phyloP scores from a whole-genome alignment of 92 coral and sea anemone species.

The Palythoa grandiflora region DNA sequence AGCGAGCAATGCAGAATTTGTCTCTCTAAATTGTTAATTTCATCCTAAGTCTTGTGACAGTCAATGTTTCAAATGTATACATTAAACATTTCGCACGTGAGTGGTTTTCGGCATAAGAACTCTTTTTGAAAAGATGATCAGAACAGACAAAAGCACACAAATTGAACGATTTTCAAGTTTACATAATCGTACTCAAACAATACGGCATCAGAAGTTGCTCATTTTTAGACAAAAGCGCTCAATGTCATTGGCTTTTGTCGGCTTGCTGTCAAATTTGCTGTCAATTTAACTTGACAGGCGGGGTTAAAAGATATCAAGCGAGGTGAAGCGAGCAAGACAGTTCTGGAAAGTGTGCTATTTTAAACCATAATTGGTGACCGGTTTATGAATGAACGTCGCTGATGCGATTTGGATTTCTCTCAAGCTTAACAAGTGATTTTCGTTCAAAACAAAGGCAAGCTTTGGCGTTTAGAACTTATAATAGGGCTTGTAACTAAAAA shows the following conservation, averaged over 20 bases:
- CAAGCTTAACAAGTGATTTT: background rate
- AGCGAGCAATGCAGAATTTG: slow-evolving; percentile 87
- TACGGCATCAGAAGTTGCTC: slow-evolving; percentile 80
- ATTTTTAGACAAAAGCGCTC: slow-evolving; percentile 87
- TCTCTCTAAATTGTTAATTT: slow-evolving; percentile 43
- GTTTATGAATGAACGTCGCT: slow-evolving; percentile 36
- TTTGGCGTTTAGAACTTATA: slow-evolving; percentile 12
- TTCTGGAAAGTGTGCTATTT: slow-evolving; percentile 43
- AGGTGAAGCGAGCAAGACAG: slow-evolving; percentile 35
- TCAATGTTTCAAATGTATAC: background rate
- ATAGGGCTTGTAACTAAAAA: slow-evolving; percentile 43
- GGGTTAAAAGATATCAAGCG: slow-evolving; percentile 79
- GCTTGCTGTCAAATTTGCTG: slow-evolving; percentile 87
- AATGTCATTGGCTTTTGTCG: slow-evolving; percentile 89
- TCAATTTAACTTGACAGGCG: slow-evolving; percentile 96
- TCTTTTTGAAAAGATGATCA: slow-evolving; percentile 32
- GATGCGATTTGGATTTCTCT: slow-evolving; percentile 3
- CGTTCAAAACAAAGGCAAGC: slow-evolving; percentile 11
- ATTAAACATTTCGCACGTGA: slow-evolving; percentile 19
- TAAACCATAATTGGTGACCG: slow-evolving; percentile 37
- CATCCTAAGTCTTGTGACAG: slow-evolving; percentile 7
- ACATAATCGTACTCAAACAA: slow-evolving; percentile 91
- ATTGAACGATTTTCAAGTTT: slow-evolving; percentile 95
- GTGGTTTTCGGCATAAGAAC: slow-evolving; percentile 10
- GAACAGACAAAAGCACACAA: slow-evolving; percentile 77